phyloP scores from a whole-genome alignment of 1,140 invertebrate genomes.

The Mizuhopecten yessoensis region DNA sequence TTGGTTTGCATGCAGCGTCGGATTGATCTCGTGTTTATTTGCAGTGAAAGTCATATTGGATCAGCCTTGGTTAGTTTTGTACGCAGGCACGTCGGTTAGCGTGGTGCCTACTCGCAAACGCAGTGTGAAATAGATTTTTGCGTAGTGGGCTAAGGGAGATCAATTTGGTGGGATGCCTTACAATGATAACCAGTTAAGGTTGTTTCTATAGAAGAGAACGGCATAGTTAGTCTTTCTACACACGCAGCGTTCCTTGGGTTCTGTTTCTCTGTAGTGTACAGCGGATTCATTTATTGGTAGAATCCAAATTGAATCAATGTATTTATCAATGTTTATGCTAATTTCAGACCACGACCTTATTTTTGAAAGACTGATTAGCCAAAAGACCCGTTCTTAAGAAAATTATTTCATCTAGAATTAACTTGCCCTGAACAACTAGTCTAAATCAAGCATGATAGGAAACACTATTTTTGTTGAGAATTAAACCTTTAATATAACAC shows the following conservation, averaged over 20 bases:
- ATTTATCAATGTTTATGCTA: not conserved
- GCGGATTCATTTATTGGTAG: not conserved
- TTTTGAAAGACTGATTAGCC: no score
- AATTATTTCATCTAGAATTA: no score
- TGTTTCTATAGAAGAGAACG: not conserved
- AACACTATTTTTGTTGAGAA: no score
- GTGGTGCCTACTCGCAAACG: not conserved
- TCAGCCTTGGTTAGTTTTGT: not conserved
- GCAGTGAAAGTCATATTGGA: not conserved
- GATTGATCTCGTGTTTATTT: not conserved
- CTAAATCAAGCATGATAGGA: no score
- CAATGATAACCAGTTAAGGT: slow-evolving; percentile 14
- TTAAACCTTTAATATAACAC: no score
- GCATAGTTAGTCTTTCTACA: not conserved
- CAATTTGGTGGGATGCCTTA: not conserved
- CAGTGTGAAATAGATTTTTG: not conserved
- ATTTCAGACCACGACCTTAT: no score
- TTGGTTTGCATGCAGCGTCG: not conserved
- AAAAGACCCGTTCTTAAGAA: no score
- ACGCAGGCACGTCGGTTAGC: not conserved
- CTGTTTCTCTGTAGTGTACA: not conserved
- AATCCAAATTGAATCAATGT: slow-evolving; percentile 19
- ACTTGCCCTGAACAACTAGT: no score
- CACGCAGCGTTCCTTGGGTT: not conserved
- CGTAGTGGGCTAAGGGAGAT: slow-evolving; percentile 2